Base-by-base conservation (phyloP, 2,113 vertebrate genomes). In the Sorex fumeus region DNA sequence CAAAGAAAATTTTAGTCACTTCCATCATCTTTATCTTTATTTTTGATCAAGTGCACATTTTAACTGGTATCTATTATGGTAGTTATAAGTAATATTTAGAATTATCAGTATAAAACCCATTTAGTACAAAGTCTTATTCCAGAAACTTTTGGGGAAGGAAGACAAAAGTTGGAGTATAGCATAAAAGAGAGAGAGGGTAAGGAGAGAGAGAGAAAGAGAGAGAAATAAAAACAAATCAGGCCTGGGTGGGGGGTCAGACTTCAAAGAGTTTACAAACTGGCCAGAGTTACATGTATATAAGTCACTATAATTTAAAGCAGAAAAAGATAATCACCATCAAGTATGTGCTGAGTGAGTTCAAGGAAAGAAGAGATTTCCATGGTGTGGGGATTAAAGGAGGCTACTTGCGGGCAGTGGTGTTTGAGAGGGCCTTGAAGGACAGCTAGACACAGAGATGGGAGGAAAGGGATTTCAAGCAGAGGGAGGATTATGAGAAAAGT, bases 281-380 rank as follows among this genome's bases (percentile, higher is more conserved):
- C 92, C 85, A 67, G 66, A 79, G 74, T 87, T 89, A 60, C 82
- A 82, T 91, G 70, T 89, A 91, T 36, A 30, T 87, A 95, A 95
- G 87, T 90, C 85, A 88, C 74, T 74, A 25, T 95, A 94, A 95
- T 91, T 93, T 94, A 93, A 95, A 95, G 85, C 90, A 95, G 92
- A 93, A 70, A 87, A 74, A 93, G 75, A 94, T 74, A 84, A 91
- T 94, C 80, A 76, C 69, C 83, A 19, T 94, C 81, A 83, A 93
- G 66, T 90, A 78, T 90, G 66, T 78, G 88, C 84, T 93, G 85
- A 95, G 47, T 91, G 84, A 91, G 90, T 91, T 95, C 90, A 95
- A 92, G 91, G 84, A 85, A 93, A 92, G 87, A 92, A 86, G 90
- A 83, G 87, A 67, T 87, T 90, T 93, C 85, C 69, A 43, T n/a